Evolutionary conservation across 2,888 invertebrate species (phyloP), one percentile per base, ranked within the genome.

Genomic region (Phorcus lineatus): DNA sequence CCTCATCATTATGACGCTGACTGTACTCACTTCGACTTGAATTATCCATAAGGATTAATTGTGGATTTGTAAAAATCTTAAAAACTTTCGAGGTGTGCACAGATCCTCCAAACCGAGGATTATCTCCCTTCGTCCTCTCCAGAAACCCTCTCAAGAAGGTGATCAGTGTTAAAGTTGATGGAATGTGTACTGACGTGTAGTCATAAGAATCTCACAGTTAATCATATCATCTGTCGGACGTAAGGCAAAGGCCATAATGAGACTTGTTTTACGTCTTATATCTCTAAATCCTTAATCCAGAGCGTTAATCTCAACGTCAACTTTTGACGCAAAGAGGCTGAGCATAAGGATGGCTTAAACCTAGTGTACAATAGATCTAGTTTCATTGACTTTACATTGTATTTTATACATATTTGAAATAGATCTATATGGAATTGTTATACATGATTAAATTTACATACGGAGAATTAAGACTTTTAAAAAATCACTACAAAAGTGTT

Each of bases 211-310:
- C 40, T 70, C 31, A 31, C 28, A 36, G 28, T 36, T 70, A 70
- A 70, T 31, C 70, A 36, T 40, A 36, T 70, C 70, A 70, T 70
- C 36, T 70, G 70, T 70, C 70, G n/a, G 28, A 70, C n/a, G 28
- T n/a, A 36, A 70, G 28, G 19, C 36, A 36, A 36, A 70, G 19
- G 70, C 36, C 70, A 36, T 36, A 36, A 70, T 31, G 40, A 19
- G 19, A 19, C n/a, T 70, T 70, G 17, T 24, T 19, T 24, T 70
- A 3, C 40, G 40, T 70, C 70, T 31, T 36, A 36, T 31, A 11
- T 70, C 13, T 19, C 3, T 70, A 70, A 70, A 19, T 28, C 62
- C 62, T 28, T 24, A 62, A 62, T 62, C 62, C 22, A 16, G 62
- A 24, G 62, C 28, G 24, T 62, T 62, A 62, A 62, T 62, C 62